phyloP scores from a whole-genome alignment of 2,113 vertebrate genomes.

The Blennius ocellaris region DNA sequence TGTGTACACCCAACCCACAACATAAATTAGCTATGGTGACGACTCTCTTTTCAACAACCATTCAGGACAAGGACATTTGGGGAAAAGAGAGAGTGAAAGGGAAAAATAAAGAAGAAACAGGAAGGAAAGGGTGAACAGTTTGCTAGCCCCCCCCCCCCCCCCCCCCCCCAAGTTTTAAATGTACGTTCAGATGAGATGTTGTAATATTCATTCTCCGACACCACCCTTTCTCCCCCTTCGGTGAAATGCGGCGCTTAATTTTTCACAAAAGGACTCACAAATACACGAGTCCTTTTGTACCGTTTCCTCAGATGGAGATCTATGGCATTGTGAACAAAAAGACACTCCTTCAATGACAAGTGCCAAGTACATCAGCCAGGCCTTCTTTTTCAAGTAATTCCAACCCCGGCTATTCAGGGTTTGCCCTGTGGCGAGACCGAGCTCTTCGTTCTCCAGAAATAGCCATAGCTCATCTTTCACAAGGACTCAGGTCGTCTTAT shows the following conservation, averaged over 20 bases:
- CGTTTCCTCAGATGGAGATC: slow-evolving; percentile 78
- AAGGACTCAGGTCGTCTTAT: slow-evolving; percentile 84
- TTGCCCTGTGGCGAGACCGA: slow-evolving; percentile 85
- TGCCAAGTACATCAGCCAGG: slow-evolving; percentile 81
- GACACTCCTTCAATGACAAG: slow-evolving; percentile 84
- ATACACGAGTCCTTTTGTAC: slow-evolving; percentile 71
- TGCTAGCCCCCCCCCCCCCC: slow-evolving; percentile 3
- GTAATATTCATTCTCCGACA: slow-evolving; percentile 56
- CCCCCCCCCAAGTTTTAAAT: slow-evolving; percentile 24
- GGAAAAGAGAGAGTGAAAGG: background rate
- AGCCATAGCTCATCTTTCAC: slow-evolving; percentile 87
- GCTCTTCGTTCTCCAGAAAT: slow-evolving; percentile 85
- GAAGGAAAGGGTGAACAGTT: slow-evolving; percentile 14
- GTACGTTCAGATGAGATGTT: slow-evolving; percentile 46
- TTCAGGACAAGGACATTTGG: slow-evolving; percentile 41
- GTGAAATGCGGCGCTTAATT: slow-evolving; percentile 54
- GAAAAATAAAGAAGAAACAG: background rate
- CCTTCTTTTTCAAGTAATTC: slow-evolving; percentile 84
- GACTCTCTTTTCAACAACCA: slow-evolving; percentile 43
- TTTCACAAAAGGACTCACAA: slow-evolving; percentile 75
- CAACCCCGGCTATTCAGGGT: slow-evolving; percentile 85
- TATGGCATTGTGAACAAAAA: slow-evolving; percentile 79
- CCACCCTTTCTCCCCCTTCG: slow-evolving; percentile 1
- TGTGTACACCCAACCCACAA: slow-evolving; percentile 55
- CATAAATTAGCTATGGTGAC: slow-evolving; percentile 73